Conservation (phyloP, 1,140 invertebrate genomes). For the Leptonema lineaticorne region DNA sequence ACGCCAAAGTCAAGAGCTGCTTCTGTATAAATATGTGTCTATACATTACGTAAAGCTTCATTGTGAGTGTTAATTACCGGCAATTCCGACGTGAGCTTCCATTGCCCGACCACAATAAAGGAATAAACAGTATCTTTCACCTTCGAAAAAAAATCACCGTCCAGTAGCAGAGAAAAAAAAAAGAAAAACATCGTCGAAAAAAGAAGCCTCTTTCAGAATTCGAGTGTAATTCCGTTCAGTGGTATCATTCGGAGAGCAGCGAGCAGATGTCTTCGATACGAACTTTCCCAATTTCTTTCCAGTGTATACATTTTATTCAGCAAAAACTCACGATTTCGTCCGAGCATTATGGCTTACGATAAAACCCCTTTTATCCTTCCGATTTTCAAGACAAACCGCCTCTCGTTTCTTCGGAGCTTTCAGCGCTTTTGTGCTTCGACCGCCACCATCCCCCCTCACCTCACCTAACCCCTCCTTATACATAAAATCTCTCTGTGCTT, state of each 20-base stretch:
- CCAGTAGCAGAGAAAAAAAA: too few relatives aligned
- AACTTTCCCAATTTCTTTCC: slow-evolving; percentile 9
- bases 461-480: too few relatives aligned
- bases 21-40: not conserved
- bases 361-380: slow-evolving; percentile 8
- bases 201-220: not conserved
- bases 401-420: not conserved
- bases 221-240: not conserved
- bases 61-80: not conserved
- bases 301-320: slow-evolving; percentile 7
- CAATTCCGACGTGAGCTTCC: not conserved
- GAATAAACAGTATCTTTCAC: too few relatives aligned
- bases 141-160: too few relatives aligned
- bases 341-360: slow-evolving; percentile 4
- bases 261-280: slow-evolving; percentile 9
- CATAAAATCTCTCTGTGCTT: too few relatives aligned
- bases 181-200: too few relatives aligned
- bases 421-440: too few relatives aligned
- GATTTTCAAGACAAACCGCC: slow-evolving; percentile 3
- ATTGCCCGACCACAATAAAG: not conserved
- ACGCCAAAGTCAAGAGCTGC: too few relatives aligned
- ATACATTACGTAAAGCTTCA: not conserved
- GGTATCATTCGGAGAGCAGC: not conserved
- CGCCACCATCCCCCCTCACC: too few relatives aligned
- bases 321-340: slow-evolving; percentile 1